phyloP scores from a whole-genome alignment of 2,797 vertebrate species.

The Trematomus bernacchii region DNA sequence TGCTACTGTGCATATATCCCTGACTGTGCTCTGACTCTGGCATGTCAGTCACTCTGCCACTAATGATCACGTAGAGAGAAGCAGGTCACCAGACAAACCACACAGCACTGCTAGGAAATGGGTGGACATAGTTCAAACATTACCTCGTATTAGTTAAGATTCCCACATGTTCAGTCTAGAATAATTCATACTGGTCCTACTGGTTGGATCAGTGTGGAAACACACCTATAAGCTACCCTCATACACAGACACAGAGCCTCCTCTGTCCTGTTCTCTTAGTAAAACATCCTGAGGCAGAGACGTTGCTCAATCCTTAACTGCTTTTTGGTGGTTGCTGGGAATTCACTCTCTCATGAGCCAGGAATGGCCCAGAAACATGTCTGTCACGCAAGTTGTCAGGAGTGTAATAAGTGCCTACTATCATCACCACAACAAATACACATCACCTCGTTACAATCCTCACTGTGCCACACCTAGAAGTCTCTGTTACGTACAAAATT shows the following conservation, averaged over 20 bases:
- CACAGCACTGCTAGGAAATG: constrained; percentile 14
- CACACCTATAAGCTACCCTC: constrained; percentile 58
- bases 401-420: constrained; percentile 13
- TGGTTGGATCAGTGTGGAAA: constrained; percentile 69
- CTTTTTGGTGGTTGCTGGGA: constrained; percentile 45
- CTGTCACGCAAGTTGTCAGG: constrained; percentile 9
- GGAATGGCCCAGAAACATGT: constrained; percentile 12
- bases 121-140: constrained; percentile 42
- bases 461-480: constrained; percentile 30
- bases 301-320: constrained; percentile 65
- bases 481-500: constrained; percentile 20
- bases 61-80: not conserved
- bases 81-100: constrained; percentile 42
- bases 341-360: constrained; percentile 23
- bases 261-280: constrained; percentile 58
- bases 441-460: not conserved
- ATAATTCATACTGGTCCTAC: constrained; percentile 77
- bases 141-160: constrained; percentile 37
- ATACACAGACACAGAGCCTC: constrained; percentile 32
- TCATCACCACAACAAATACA: constrained; percentile 28
- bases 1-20: not conserved
- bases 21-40: not conserved
- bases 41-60: too few species aligned
- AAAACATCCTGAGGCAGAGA: constrained; percentile 52
- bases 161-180: constrained; percentile 59